These are phyloP conservation scores for Fundulus diaphanus DNA, from an alignment of 2,797 vertebrate genomes.

Conservation along the genomic window DNA sequence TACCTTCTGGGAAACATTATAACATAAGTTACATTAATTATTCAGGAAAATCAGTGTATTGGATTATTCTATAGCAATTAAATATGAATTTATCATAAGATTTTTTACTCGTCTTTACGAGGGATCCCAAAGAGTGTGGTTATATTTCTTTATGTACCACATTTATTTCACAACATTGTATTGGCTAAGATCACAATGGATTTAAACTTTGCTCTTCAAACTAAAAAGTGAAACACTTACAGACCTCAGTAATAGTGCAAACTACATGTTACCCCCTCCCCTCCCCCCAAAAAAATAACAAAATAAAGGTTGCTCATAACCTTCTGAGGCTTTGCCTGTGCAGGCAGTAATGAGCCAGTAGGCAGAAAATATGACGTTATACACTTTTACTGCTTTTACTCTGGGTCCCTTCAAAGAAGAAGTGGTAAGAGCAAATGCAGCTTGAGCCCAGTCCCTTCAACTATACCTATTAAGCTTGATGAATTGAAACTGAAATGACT, in stretches of 20 bases:
- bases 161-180: background rate
- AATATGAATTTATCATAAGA: background rate
- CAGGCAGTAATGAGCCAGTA: conserved; percentile 39
- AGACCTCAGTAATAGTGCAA: no score
- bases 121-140: background rate
- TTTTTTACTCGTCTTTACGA: background rate
- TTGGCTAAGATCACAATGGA: background rate
- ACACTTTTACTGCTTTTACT: conserved; percentile 32
- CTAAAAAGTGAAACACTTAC: no score
- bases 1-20: background rate
- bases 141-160: background rate
- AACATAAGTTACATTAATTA: background rate
- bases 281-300: no score
- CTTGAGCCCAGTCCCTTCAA: conserved; percentile 42
- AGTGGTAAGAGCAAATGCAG: conserved; percentile 41
- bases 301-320: conserved; percentile 48
- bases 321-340: conserved; percentile 33
- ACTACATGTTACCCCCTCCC: no score
- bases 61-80: background rate
- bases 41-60: background rate
- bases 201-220: background rate
- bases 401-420: conserved; percentile 31
- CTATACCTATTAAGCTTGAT: conserved; percentile 61
- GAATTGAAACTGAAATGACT: conserved; percentile 63
- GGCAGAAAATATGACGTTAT: conserved; percentile 36